Conservation (phyloP, 2,888 invertebrate genomes). For the Orthosia gothica region DNA sequence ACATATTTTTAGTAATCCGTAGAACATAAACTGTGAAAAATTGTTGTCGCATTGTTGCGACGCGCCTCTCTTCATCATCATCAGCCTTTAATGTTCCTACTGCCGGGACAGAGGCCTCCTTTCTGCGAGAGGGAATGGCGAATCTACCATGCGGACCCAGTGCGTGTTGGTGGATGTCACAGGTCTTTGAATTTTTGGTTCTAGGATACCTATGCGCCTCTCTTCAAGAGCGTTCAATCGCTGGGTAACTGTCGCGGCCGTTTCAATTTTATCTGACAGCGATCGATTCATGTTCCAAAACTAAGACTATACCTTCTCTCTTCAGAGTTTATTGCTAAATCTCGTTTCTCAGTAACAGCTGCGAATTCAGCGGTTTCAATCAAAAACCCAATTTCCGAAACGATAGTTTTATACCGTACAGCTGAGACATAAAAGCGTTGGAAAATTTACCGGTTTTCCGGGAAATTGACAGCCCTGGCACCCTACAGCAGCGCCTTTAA, state of each 20-base stretch:
- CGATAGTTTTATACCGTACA: constrained; percentile 38
- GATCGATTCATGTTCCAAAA: neutral
- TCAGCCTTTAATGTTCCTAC: too few relatives aligned
- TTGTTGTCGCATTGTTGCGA: too few relatives aligned
- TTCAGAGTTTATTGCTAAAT: neutral
- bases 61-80: too few relatives aligned
- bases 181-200: too few relatives aligned
- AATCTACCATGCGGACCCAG: too few relatives aligned
- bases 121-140: too few relatives aligned
- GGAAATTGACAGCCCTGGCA: constrained; percentile 48
- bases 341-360: constrained; percentile 29
- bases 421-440: constrained; percentile 33
- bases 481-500: constrained; percentile 31
- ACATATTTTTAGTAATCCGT: too few relatives aligned
- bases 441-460: constrained; percentile 19
- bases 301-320: neutral
- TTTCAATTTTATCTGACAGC: neutral
- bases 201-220: too few relatives aligned
- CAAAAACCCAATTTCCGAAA: constrained; percentile 40
- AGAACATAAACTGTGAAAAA: too few relatives aligned
- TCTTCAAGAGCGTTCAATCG: too few relatives aligned
- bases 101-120: too few relatives aligned
- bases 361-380: constrained; percentile 32
- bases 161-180: too few relatives aligned
- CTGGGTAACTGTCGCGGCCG: neutral